These are phyloP conservation scores for Suillia variegata DNA, from an alignment of 2,888 invertebrate genomes.

Conservation along the genomic window DNA sequence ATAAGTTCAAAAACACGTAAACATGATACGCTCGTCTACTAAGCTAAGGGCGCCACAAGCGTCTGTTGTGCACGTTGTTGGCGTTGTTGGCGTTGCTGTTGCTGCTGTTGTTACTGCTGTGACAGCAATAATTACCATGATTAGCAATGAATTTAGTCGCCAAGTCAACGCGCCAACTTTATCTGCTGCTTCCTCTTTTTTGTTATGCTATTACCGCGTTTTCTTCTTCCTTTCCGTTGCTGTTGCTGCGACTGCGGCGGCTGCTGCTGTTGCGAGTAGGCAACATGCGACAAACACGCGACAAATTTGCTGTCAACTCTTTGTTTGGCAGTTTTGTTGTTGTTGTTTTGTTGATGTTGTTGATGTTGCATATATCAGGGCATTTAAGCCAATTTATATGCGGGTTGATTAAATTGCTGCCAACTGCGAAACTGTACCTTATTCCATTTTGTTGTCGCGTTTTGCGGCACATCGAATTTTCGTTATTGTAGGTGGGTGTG, in stretches of 20 bases:
- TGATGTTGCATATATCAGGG: no score
- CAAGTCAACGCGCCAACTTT: no score
- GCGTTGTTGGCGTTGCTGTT: not conserved
- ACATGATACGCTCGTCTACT: no score
- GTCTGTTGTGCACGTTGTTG: not conserved
- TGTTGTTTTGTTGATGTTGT: no score
- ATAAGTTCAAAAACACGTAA: no score
- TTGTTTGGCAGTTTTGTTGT: constrained; percentile 31
- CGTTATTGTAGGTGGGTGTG: no score
- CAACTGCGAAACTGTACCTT: no score
- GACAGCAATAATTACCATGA: not conserved
- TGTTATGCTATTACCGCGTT: not conserved
- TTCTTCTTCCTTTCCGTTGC: no score
- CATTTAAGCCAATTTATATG: not conserved
- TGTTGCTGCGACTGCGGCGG: constrained; percentile 16
- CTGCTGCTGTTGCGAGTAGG: constrained; percentile 15
- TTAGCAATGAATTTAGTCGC: not conserved
- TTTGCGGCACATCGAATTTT: no score
- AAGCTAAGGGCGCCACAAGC: no score
- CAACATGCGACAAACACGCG: constrained; percentile 51
- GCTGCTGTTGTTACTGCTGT: not conserved
- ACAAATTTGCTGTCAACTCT: constrained; percentile 46
- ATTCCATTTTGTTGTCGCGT: no score
- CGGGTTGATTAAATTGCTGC: no score
- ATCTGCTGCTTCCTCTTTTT: constrained; percentile 9